Evolutionary conservation across 2,888 invertebrate genomes (phyloP), one percentile per base, ranked within the genome.

Genomic region (Tillus elongatus): DNA sequence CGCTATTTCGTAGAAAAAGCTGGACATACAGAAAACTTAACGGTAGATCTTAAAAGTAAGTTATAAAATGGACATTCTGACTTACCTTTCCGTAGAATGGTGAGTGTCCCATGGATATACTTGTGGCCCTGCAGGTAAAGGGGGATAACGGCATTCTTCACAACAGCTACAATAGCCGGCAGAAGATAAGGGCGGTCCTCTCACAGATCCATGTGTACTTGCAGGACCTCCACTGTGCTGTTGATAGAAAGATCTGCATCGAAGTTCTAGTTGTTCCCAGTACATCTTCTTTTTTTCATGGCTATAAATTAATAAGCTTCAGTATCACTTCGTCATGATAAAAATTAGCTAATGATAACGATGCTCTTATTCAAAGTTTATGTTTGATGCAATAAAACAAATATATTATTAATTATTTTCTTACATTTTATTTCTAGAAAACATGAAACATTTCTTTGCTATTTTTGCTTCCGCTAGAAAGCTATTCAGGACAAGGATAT

Each of bases 261-360:
- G 71, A 35, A 89, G 64, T 60, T 90, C 90, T 62, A 91, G 58
- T 66, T 91, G 89, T 54, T 89, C 89, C 90, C 91, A 91, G 63
- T 91, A 91, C 82, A 88, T 89, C 67, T 90, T 91, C 70, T 91
- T 91, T 44, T 87, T 81, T 65, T 91, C 91, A 58, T 91, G 91
- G 49, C 89, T 88, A 57, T 2, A 66, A 59, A 43, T 36, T 33
- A 39, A 41, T 39, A 42, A 37, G 11, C 44, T 37, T 44, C 37
- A 30, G 24, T 33, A 14, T 39, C 37, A 33, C n/a, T 24, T 6
- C n/a, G n/a, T 6, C n/a, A n/a, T 24, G 24, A 24, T n/a, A 8
- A n/a, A n/a, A n/a, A n/a, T n/a, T n/a, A n/a, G n/a, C n/a, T n/a
- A n/a, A n/a, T n/a, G n/a, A n/a, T n/a, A n/a, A n/a, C n/a, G n/a